phyloP scores from a whole-genome alignment of 2,113 vertebrate genomes.

The Cettia cetti region DNA sequence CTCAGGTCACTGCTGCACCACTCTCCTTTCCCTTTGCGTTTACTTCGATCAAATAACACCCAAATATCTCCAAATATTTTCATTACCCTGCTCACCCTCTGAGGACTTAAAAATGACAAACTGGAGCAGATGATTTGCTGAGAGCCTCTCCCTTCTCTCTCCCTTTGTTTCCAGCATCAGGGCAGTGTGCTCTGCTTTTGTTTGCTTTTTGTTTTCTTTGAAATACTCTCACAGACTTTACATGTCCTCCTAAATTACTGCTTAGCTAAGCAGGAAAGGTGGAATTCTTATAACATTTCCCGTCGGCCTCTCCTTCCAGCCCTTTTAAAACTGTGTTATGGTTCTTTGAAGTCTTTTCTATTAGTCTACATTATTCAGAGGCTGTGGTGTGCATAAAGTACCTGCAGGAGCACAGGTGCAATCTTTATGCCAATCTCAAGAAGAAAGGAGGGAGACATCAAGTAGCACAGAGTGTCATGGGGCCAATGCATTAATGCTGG shows the following conservation, averaged over 20 bases:
- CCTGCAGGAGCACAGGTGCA: slow-evolving; percentile 49
- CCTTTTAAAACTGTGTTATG: slow-evolving; percentile 18
- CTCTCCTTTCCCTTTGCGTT: neutral
- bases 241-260: slow-evolving; percentile 31
- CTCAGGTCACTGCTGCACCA: neutral
- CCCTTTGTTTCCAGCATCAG: slow-evolving; percentile 2
- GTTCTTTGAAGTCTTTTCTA: slow-evolving; percentile 60
- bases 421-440: slow-evolving; percentile 43
- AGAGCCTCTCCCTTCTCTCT: slow-evolving; percentile 3
- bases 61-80: neutral
- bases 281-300: slow-evolving; percentile 51
- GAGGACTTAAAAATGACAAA: neutral
- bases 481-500: neutral
- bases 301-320: slow-evolving; percentile 19
- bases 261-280: slow-evolving; percentile 51
- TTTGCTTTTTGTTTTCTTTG: slow-evolving; percentile 49
- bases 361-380: slow-evolving; percentile 53
- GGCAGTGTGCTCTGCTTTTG: neutral
- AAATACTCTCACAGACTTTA: slow-evolving; percentile 16
- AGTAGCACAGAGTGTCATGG: slow-evolving; percentile 1
- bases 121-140: neutral
- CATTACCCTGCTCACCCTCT: neutral
- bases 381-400: slow-evolving; percentile 50
- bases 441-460: slow-evolving; percentile 48
- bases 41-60: neutral